Evolutionary conservation across 2,797 vertebrate genomes (phyloP).

Genomic region (Poeciliopsis turneri): DNA sequence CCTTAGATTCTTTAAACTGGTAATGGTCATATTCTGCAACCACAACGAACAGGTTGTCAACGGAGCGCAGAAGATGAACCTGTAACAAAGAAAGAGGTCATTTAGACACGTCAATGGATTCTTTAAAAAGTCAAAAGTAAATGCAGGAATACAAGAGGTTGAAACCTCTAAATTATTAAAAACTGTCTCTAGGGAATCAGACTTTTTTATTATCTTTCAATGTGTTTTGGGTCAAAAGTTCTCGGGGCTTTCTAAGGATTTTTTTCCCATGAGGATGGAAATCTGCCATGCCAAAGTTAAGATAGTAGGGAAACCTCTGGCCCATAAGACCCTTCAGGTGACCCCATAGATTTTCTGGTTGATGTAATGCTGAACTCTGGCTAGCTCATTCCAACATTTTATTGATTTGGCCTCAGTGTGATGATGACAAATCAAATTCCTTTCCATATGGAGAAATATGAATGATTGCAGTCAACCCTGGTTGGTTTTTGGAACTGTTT

Average conservation of each 20-base stretch:
- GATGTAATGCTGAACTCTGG: neutral
- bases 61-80: conserved; percentile 92
- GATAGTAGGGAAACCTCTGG: neutral
- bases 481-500: neutral
- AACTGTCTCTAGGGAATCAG: neutral
- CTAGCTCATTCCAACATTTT: neutral
- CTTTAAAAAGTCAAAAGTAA: neutral
- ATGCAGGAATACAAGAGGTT: neutral
- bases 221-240: neutral
- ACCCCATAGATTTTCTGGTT: neutral
- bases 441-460: neutral
- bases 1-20: conserved; percentile 92
- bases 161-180: neutral
- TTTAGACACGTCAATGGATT: neutral
- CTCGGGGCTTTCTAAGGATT: neutral
- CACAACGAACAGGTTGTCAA: conserved; percentile 97
- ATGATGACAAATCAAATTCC: neutral
- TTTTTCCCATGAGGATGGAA: neutral
- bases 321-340: neutral
- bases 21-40: conserved; percentile 90
- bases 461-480: neutral
- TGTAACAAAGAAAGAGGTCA: conserved; percentile 46
- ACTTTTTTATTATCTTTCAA: neutral
- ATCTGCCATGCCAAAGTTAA: neutral
- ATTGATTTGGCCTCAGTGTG: neutral